Conservation (phyloP, 2,113 vertebrate species). For the Lichenostomus cassidix region DNA sequence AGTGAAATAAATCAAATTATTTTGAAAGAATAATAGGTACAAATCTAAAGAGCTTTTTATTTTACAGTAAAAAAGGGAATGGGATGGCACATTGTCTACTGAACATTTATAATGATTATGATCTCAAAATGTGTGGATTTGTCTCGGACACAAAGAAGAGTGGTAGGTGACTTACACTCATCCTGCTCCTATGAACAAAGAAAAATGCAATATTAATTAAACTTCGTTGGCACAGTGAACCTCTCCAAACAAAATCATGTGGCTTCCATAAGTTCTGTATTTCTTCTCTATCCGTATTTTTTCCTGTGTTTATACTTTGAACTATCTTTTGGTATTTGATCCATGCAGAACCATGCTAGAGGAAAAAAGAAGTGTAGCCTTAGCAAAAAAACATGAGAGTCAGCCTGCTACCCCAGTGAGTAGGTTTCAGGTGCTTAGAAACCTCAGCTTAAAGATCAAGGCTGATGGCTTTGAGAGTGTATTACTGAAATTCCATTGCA, state of each 20-base stretch:
- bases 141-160: neutral
- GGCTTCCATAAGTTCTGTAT: neutral
- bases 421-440: neutral
- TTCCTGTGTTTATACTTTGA: neutral
- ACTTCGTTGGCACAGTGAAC: neutral
- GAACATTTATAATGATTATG: neutral
- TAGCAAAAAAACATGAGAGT: neutral
- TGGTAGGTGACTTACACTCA: neutral
- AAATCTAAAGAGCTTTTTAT: neutral
- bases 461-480: neutral
- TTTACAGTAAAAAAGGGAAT: neutral
- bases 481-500: neutral
- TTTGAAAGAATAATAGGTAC: neutral
- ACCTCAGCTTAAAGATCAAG: neutral
- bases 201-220: neutral
- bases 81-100: neutral
- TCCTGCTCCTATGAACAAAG: neutral
- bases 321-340: neutral
- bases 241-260: neutral
- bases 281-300: neutral
- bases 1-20: conserved; percentile 36
- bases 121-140: neutral
- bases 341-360: neutral
- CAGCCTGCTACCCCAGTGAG: neutral
- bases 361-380: neutral